Percentiles rank a stretch among this genome's conserved stretches.
Evolutionary conservation across 92 coral and sea anemone species (phyloP).

Genomic region (Palythoa grandis): DNA sequence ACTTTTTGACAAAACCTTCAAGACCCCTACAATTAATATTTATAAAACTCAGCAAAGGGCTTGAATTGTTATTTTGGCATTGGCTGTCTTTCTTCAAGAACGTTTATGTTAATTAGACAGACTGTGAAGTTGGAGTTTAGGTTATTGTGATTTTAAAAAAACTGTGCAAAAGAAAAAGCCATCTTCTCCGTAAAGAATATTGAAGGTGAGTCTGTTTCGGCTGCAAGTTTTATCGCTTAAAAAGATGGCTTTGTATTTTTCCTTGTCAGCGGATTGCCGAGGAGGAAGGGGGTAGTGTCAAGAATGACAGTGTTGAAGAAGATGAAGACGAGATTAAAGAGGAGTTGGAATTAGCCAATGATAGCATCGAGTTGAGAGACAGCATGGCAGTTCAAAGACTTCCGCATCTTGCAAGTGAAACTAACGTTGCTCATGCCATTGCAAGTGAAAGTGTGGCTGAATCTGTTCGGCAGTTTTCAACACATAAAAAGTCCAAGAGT

Average conservation of each 20-base stretch:
- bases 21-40: no score
- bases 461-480: neutral
- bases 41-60: no score
- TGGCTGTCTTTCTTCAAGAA: no score
- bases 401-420: constrained; percentile 64
- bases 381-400: constrained; percentile 65
- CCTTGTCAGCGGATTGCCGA: constrained; percentile 63
- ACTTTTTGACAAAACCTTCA: no score
- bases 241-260: neutral
- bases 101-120: no score
- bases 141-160: no score
- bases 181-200: neutral
- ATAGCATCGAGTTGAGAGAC: constrained; percentile 82
- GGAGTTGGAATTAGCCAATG: constrained; percentile 89
- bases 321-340: constrained; percentile 85
- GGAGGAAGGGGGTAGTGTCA: constrained; percentile 6
- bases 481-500: neutral
- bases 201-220: no score
- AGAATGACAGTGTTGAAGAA: constrained; percentile 49
- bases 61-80: no score
- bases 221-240: no score
- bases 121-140: no score
- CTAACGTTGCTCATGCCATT: neutral
- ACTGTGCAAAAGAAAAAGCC: neutral
- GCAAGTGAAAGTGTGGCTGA: constrained; percentile 4